Conservation (phyloP, 2,113 vertebrate genomes). For the Bubo scandiacus region DNA sequence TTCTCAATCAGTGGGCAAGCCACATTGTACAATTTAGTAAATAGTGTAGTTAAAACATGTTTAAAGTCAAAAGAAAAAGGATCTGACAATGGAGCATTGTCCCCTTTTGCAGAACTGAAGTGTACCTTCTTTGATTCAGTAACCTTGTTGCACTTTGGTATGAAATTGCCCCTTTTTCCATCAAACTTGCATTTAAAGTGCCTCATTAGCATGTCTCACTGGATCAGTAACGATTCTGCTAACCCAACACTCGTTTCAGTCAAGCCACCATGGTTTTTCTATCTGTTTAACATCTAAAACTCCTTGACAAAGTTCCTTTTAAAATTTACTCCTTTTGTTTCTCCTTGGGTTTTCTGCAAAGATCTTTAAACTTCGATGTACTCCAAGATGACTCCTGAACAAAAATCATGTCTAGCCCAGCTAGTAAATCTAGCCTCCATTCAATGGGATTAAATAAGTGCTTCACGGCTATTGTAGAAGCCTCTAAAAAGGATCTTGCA, state of each 20-base stretch:
- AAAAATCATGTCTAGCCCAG: slow-evolving; percentile 78
- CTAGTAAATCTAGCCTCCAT: slow-evolving; percentile 79
- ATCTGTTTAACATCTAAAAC: slow-evolving; percentile 72
- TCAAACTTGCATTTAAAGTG: slow-evolving; percentile 72
- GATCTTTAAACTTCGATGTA: slow-evolving; percentile 77
- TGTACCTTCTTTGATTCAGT: slow-evolving; percentile 73
- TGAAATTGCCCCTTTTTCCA: slow-evolving; percentile 70
- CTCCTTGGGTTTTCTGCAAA: slow-evolving; percentile 68
- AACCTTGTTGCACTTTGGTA: slow-evolving; percentile 71
- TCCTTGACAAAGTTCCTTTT: slow-evolving; percentile 78
- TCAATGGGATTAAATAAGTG: slow-evolving; percentile 78
- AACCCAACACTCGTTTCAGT: slow-evolving; percentile 13
- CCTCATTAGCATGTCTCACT: slow-evolving; percentile 72
- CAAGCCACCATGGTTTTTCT: slow-evolving; percentile 58
- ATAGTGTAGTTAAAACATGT: slow-evolving; percentile 68
- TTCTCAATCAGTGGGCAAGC: slow-evolving; percentile 55
- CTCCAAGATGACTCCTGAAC: slow-evolving; percentile 76
- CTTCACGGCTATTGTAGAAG: slow-evolving; percentile 76
- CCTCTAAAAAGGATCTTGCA: slow-evolving; percentile 70
- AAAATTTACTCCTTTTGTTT: slow-evolving; percentile 77
- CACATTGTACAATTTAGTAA: slow-evolving; percentile 59
- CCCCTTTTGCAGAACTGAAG: slow-evolving; percentile 42
- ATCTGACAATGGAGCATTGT: slow-evolving; percentile 72
- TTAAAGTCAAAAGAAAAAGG: slow-evolving; percentile 61
- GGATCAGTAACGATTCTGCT: slow-evolving; percentile 42